phyloP scores from a whole-genome alignment of 1,140 invertebrate species.

The Philotrypesis tridentata region DNA sequence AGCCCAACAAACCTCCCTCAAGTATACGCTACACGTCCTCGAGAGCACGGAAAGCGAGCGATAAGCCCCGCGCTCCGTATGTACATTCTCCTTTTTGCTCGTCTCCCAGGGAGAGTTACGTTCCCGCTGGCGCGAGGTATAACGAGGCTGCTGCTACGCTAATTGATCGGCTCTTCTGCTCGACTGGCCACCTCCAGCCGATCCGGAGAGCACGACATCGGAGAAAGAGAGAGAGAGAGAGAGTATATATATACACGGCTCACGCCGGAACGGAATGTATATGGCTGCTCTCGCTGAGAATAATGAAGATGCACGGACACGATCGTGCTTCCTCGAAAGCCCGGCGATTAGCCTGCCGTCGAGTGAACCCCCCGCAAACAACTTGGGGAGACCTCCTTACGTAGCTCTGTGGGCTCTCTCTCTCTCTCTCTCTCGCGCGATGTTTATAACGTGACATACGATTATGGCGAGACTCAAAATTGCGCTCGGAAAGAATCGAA shows the following conservation, averaged over 20 bases:
- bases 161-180: slow-evolving; percentile 61
- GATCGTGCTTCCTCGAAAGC: slow-evolving; percentile 61
- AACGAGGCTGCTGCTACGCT: slow-evolving; percentile 58
- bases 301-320: slow-evolving; percentile 66
- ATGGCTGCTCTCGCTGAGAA: slow-evolving; percentile 32
- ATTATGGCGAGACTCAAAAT: neutral
- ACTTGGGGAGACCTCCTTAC: neutral
- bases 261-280: slow-evolving; percentile 9
- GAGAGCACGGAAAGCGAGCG: neutral
- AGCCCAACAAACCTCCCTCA: neutral
- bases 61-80: neutral
- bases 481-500: neutral
- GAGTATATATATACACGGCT: neutral
- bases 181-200: neutral
- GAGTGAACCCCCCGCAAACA: neutral
- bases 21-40: neutral
- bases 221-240: neutral
- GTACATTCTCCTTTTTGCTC: neutral
- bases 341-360: slow-evolving; percentile 1
- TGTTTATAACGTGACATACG: neutral
- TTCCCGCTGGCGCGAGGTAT: slow-evolving; percentile 46
- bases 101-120: neutral
- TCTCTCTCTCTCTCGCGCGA: too few relatives aligned
- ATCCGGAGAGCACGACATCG: neutral
- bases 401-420: neutral